phyloP scores from a whole-genome alignment of 2,888 invertebrate species.

The Cerceris ruficornis region DNA sequence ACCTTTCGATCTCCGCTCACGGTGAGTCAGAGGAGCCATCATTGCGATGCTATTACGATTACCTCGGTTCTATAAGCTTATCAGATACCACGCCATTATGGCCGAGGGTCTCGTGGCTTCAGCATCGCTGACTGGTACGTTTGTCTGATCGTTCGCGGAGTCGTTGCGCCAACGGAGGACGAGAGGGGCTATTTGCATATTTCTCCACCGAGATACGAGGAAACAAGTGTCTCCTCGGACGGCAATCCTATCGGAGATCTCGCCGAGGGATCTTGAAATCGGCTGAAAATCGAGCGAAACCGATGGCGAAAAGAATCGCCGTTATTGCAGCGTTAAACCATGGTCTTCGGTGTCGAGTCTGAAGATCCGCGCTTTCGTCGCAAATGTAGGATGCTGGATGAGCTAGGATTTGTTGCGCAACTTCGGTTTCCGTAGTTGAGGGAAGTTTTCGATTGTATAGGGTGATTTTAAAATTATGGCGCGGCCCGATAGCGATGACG shows the following conservation, averaged over 20 bases:
- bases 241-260: conserved; percentile 58
- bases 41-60: conserved; percentile 81
- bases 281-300: conserved; percentile 65
- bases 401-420: too few relatives aligned
- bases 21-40: conserved; percentile 66
- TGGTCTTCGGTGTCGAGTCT: neutral
- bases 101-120: conserved; percentile 64
- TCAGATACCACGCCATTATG: conserved; percentile 77
- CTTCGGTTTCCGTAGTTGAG: too few relatives aligned
- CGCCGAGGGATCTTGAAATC: conserved; percentile 64
- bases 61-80: conserved; percentile 78
- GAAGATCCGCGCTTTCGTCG: too few relatives aligned
- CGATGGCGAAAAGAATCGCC: conserved; percentile 16
- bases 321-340: neutral
- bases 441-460: too few relatives aligned
- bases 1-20: conserved; percentile 18
- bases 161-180: conserved; percentile 37
- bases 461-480: too few relatives aligned
- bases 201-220: conserved; percentile 69
- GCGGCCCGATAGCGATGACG: too few relatives aligned
- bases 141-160: conserved; percentile 72
- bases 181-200: conserved; percentile 58
- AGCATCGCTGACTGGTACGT: conserved; percentile 77
- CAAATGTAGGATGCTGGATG: too few relatives aligned
- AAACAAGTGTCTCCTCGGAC: conserved; percentile 69